Evolutionary conservation across 1,140 invertebrate genomes (phyloP).

Genomic region (Macrocentrus cingulum): DNA sequence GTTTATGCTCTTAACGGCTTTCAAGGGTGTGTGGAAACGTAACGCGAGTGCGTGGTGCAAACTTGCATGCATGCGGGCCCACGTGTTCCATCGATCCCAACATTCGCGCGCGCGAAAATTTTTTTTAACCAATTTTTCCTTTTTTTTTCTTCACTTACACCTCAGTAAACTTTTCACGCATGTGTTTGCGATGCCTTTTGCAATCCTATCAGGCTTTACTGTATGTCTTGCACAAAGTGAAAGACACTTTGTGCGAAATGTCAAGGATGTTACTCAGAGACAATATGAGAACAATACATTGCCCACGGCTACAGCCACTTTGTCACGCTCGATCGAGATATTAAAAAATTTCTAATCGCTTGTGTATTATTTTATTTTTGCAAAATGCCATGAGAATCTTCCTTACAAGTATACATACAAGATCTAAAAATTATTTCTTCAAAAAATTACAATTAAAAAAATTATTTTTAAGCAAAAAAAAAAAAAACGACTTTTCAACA

Average conservation of each 20-base stretch:
- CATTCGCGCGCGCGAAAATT: conserved; percentile 6
- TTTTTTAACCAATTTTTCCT: no score
- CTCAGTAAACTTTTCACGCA: no score
- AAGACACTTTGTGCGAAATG: conserved; percentile 48
- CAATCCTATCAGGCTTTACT: conserved; percentile 5
- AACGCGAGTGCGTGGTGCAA: conserved; percentile 25
- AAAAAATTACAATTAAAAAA: no score
- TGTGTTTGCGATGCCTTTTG: conserved; percentile 16
- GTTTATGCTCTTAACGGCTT: conserved; percentile 14
- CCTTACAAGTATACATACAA: no score
- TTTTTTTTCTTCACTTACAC: no score
- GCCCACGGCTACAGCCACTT: conserved; percentile 11
- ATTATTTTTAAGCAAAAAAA: no score
- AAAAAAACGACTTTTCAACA: no score
- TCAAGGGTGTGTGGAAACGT: conserved; percentile 21
- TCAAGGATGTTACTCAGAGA: conserved; percentile 51
- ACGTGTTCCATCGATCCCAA: conserved; percentile 41
- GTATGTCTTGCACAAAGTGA: conserved; percentile 50
- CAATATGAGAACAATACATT: conserved; percentile 22
- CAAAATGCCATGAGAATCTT: conserved; percentile 13
- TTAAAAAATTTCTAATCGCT: conserved; percentile 18
- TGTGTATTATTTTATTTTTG: neutral
- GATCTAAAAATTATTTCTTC: no score
- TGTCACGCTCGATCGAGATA: conserved; percentile 19
- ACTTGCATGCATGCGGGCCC: conserved; percentile 50